Evolutionary conservation across 2,113 vertebrate genomes (phyloP), one percentile per base, ranked within the genome.

Genomic region (Etia nguti): DNA sequence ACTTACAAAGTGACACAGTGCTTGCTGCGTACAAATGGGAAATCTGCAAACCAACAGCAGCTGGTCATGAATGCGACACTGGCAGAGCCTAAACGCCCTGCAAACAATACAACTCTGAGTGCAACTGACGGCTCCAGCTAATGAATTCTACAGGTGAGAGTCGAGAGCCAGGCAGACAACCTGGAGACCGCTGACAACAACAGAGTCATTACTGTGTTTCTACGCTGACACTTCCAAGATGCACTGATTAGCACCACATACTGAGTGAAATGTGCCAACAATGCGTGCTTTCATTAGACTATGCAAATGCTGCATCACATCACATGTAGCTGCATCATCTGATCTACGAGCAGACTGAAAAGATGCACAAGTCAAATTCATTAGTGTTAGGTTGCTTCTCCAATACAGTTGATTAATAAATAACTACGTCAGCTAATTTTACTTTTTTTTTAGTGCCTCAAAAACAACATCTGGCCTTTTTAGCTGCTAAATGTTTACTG

Each of bases 11-110:
- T 84, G 79, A 86, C 92, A 92, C 80, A 83, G 59, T 75, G 89
- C 88, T 94, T 79, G 85, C 86, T 65, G 82, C 20, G 56, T 85
- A 89, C 91, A 92, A 93, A 90, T 89, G 91, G 92, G 92, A 91
- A 93, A 93, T 93, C 82, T 86, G 84, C 89, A 85, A 90, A 93
- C 85, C 91, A 90, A 90, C 86, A 90, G 90, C 95, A 94, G 93
- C 92, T 92, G 95, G 88, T 92, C 92, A 88, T 88, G 90, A 93
- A 95, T 88, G 92, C 80, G 70, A 88, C 84, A 83, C 84, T 88
- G 88, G 93, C 87, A 48, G 91, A 91, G 82, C 85, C 89, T 84
- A 81, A 94, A 84, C 46, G 26, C 50, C 70, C 88, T 10, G 13
- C 68, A 84, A 92, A 93, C 86, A 91, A 90, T 82, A 82, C 36